Conservation (phyloP, 2,888 invertebrate species). For the Bedellia somnulentella region DNA sequence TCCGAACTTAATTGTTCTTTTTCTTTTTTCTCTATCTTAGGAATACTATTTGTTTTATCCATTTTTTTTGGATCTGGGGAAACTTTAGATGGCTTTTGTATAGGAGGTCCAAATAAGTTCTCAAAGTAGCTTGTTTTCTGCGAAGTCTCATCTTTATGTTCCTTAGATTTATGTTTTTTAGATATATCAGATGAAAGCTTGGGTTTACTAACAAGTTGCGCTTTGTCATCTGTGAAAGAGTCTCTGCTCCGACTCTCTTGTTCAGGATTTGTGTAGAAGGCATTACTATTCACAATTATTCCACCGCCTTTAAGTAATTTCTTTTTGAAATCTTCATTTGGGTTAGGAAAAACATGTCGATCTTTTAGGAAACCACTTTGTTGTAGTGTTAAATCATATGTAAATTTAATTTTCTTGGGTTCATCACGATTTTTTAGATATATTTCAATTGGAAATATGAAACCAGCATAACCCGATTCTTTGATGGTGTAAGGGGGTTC, state of each 20-base stretch:
- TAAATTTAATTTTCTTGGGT: conserved; percentile 80
- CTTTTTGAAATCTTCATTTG: conserved; percentile 86
- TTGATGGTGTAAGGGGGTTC: conserved; percentile 88
- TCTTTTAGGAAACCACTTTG: conserved; percentile 76
- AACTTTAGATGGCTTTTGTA: conserved; percentile 73
- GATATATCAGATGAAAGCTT: conserved; percentile 63
- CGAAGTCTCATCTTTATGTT: conserved; percentile 56
- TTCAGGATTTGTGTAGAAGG: conserved; percentile 48
- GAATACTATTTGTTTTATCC: conserved; percentile 23
- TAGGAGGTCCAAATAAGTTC: conserved; percentile 81
- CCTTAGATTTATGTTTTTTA: conserved; percentile 65
- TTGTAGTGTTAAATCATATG: conserved; percentile 85
- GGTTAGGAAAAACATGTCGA: conserved; percentile 81
- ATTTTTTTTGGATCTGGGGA: conserved; percentile 68
- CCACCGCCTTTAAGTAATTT: conserved; percentile 89
- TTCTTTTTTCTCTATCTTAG: conserved; percentile 58
- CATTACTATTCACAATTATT: conserved; percentile 45
- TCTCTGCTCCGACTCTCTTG: conserved; percentile 61
- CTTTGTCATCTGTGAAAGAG: conserved; percentile 58
- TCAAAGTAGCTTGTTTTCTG: conserved; percentile 69
- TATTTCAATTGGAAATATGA: conserved; percentile 86
- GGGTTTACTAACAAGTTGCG: conserved; percentile 70
- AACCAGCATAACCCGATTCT: conserved; percentile 96
- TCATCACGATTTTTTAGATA: conserved; percentile 87
- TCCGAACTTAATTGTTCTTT: conserved; percentile 49